Base-by-base conservation (phyloP, 2,888 invertebrate genomes). In the Nemotelus pantherinus region DNA sequence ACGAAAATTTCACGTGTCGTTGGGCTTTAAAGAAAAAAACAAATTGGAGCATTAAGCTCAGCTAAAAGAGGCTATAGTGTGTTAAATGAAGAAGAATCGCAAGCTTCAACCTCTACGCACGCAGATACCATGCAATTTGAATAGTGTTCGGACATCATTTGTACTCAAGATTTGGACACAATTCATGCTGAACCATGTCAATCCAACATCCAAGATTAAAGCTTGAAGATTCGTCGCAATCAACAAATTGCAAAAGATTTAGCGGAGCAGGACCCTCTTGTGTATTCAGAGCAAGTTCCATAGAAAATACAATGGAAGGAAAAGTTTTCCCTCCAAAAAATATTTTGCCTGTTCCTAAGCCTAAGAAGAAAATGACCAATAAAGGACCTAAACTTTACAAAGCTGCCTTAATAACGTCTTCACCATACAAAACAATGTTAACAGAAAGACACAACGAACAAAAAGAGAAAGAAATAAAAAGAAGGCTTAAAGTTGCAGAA, bases 321-420 rank as follows among this genome's bases (percentile, higher is more conserved):
- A 25, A 25, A 25, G 57, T 57, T 57, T 5, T 57, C 10, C 10
- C 57, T 57, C 57, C 57, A 57, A 57, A 9, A 6, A 10, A 1
- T 57, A 57, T 57, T 57, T 7, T 4, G 57, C 57, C 57, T 57
- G 57, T 57, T 10, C 57, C 57, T 57, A 57, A 57, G 57, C 57
- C 5, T 5, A 57, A 57, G 57, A 57, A 9, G 57, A 10, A 57
- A 57, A 57, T 57, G 10, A 57, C 57, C 10, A 57, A 10, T 10
- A 10, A 57, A 25, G 57, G 57, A 57, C 1, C 57, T n/a, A 57
- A 57, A 57, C 57, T 2, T 57, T 9, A 2, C 57, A 10, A 57
- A 10, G 57, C 57, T 57, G 57, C 57, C 10, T 57, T 57, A 10
- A 57, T 57, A 57, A 1, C 10, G 10, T 50, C 1, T 50, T 50